Base-by-base conservation (phyloP, 2,113 vertebrate genomes). In the Eublepharis macularius region DNA sequence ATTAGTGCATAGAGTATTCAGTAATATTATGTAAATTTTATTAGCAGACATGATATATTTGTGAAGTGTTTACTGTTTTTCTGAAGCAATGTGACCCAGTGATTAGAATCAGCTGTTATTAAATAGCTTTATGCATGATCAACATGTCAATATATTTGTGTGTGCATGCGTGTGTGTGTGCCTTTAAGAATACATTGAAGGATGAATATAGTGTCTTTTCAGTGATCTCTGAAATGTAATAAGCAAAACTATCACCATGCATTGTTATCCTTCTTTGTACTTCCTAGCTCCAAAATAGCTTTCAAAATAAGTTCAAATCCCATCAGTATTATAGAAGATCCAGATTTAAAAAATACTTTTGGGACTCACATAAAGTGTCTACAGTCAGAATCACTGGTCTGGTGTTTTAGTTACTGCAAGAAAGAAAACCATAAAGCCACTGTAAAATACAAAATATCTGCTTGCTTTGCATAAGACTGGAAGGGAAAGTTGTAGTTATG, bases 261-360 rank as follows among this genome's bases (percentile, higher is more conserved):
- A 75, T 16, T 54, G 51, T 54, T 54, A 54, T 54, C 16, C 51
- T 54, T 17, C 2, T 54, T 54, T 54, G 51, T 17, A 19, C 3
- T 54, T 19, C 8, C 51, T 29, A 47, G 36, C 72, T 39, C 9
- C 68, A 80, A 63, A 78, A 47, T 45, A 66, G 39, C 65, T 70
- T 80, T 21, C 26, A 73, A 76, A 76, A 45, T 63, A 54, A 73
- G 54, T 84, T 77, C 74, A 84, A 77, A 77, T 54, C 83, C 54
- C 43, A 83, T 76, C 75, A 32, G n/a, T 73, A 39, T 39, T 57
- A n/a, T 34, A 36, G 14, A 80, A 24, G 51, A 45, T 73, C 21
- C 41, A 85, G 57, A 78, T 72, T n/a, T 36, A 34, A 60, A 72
- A 72, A 39, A 72, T 9, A 26, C 16, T 60, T 72, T 79, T 60